Percentiles rank a stretch among this genome's conserved stretches.
phyloP scores from a whole-genome alignment of 2,797 vertebrate species.

The Dallia pectoralis region DNA sequence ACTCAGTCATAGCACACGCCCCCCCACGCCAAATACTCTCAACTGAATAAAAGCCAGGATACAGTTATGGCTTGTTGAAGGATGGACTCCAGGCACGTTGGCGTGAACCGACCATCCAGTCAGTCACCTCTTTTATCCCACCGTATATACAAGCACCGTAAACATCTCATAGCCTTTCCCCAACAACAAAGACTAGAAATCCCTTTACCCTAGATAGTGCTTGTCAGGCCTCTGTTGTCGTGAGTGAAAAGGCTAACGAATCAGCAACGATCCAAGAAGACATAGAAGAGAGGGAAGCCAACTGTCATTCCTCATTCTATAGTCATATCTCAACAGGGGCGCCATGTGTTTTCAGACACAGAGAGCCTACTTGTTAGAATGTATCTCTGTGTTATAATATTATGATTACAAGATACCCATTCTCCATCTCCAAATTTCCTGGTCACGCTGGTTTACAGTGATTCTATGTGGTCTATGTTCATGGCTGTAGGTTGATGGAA shows the following conservation, averaged over 20 bases:
- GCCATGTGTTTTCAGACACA: not conserved
- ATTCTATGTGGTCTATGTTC: too few relatives aligned
- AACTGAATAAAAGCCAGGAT: not conserved
- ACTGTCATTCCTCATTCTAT: not conserved
- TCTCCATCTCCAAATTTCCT: too few relatives aligned
- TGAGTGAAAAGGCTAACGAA: not conserved
- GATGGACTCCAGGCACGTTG: not conserved
- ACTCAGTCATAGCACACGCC: not conserved
- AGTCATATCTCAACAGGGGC: not conserved
- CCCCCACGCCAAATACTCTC: not conserved
- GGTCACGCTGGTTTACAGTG: too few relatives aligned
- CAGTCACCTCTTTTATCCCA: not conserved
- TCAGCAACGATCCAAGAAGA: not conserved
- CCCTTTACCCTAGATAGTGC: not conserved
- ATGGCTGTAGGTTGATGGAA: too few relatives aligned
- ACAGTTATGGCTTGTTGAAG: conserved; percentile 55
- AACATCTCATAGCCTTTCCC: not conserved
- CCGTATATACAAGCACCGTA: not conserved
- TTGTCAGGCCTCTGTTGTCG: not conserved
- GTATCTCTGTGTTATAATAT: not conserved
- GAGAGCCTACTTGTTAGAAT: not conserved
- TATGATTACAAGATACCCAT: too few relatives aligned
- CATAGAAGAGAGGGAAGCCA: not conserved
- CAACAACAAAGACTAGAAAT: not conserved
- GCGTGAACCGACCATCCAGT: not conserved